Evolutionary conservation across 2,888 invertebrate species (phyloP), one percentile per base, ranked within the genome.

Genomic region (Brassicogethes aeneus): DNA sequence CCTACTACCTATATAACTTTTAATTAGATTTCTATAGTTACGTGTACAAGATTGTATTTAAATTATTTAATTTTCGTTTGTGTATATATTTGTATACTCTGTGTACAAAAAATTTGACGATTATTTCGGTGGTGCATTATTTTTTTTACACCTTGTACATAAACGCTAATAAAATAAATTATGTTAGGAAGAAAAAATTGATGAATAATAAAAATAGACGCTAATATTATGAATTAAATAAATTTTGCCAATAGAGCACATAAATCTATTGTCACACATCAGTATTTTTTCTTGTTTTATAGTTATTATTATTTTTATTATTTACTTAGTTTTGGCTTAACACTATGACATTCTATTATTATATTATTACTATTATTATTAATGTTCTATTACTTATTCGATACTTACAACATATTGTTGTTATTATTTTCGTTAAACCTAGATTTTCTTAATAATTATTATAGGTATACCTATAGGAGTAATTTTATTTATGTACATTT

Each of bases 121-220:
- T 23, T 23, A 23, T 23, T 23, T 23, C 10, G 47, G 58, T 60
- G 60, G 57, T 61, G 57, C 53, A 23, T 56, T 57, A 57, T 56
- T 56, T 61, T 62, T 64, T 62, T 62, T 60, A 64, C 60, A 61
- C 59, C 59, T 64, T 64, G 62, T 64, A 64, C 54, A 62, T 64
- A 63, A 54, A 47, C 44, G 54, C 47, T 49, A 55, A 52, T 53
- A 47, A 53, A 48, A 45, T 41, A 48, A 44, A 50, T 47, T 42
- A 40, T 48, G 48, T 54, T 51, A 49, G 49, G 42, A 45, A 51
- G 44, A 51, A 42, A 45, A 42, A 49, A 49, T 52, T 57, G 54
- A 48, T 55, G 52, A 57, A 52, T 50, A 51, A 50, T 52, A 53
- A 52, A 52, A 53, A 48, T 47, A 46, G 46, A 50, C 41, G 47